Base-by-base conservation (phyloP, 2,797 vertebrate species). In the Microctenopoma lineatum region DNA sequence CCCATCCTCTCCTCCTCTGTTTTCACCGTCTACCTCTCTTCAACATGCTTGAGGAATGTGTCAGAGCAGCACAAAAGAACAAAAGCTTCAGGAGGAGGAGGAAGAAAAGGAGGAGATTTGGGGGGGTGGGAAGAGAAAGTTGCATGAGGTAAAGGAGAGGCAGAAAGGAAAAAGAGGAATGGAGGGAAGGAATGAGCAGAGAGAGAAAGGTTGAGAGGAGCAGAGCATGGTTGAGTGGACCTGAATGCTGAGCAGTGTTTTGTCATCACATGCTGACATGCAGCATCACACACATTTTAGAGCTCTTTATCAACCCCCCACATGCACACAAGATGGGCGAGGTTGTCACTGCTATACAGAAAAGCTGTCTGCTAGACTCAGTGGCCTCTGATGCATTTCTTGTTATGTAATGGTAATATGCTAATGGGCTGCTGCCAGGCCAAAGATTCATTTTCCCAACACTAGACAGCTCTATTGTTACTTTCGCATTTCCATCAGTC, bases 41-140 rank as follows among this genome's bases (percentile, higher is more conserved):
- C 74, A 82, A 65, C 75, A 54, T 85, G 77, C 70, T 79, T 67
- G 84, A 90, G 90, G 90, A 93, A 93, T 93, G 90, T 91, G 90
- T 92, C 87, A 79, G 81, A 80, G 84, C 70, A 46, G 86, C 86
- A 93, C 90, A 92, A 93, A 91, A 80, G 89, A 90, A 92, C 89
- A 93, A 93, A 91, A 89, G 86, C 72, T 60, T 74, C 84, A 83
- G 73, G 58, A 72, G 78, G 64, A 70, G 69, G 59, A 73, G 14
- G 64, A 69, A 27, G 45, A 85, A 56, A n/a, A 79, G n/a, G 42
- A 68, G 53, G 34, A 62, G 50, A 53, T 36, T 29, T 11, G 12
- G 16, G 34, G 16, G n/a, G 8, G 13, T 7, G 18, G 44, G 27
- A 62, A 25, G 53, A 59, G 84, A 75, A 68, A 78, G 78, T 84